Percentiles rank a stretch among this genome's conserved stretches.
Conservation (phyloP, 2,113 vertebrate genomes). For the Trogon melanurus region DNA sequence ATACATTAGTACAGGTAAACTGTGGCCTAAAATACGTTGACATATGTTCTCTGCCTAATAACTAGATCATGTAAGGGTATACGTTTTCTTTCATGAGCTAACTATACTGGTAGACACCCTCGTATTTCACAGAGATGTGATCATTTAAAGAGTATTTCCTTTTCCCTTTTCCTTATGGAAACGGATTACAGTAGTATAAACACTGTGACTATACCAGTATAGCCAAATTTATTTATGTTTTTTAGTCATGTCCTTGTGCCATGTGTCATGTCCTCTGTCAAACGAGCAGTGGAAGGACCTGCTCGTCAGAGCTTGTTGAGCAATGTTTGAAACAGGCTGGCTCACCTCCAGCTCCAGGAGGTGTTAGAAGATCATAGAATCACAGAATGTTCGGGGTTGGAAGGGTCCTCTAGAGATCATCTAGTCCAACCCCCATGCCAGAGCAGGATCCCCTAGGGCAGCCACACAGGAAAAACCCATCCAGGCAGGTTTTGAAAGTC, state of each 20-base stretch:
- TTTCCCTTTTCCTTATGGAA: background rate
- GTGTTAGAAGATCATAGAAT: background rate
- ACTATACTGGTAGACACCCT: background rate
- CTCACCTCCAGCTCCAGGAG: background rate
- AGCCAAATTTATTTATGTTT: background rate
- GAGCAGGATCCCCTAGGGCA: too few species aligned
- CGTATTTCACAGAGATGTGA: background rate
- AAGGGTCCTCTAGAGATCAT: too few species aligned
- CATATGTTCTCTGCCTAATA: background rate
- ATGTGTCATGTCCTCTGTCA: background rate
- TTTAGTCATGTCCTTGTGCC: background rate
- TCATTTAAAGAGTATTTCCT: background rate
- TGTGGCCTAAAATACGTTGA: background rate
- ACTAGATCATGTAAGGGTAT: background rate
- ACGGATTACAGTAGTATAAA: background rate
- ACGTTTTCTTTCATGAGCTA: background rate
- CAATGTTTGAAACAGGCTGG: background rate
- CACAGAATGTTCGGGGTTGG: too few species aligned
- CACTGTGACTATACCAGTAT: background rate
- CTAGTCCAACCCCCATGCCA: too few species aligned
- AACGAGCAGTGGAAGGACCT: rapidly evolving
- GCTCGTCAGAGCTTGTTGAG: background rate
- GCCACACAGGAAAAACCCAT: too few species aligned
- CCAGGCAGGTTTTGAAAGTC: too few species aligned
- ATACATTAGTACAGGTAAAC: background rate